These are phyloP conservation scores for Campoplex nolae DNA, from an alignment of 2,888 invertebrate genomes.

Conservation along the genomic window DNA sequence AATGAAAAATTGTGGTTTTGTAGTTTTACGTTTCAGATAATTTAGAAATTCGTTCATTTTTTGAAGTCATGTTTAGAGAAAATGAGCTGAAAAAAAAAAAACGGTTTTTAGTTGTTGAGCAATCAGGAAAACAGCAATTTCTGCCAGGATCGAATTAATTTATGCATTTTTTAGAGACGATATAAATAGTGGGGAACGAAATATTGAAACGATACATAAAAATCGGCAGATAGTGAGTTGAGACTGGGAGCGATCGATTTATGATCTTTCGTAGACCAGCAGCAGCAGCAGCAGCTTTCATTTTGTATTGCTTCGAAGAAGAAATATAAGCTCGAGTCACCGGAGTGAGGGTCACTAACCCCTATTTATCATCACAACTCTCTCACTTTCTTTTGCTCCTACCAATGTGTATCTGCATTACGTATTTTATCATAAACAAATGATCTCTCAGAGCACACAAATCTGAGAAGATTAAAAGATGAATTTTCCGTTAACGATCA, in stretches of 20 bases:
- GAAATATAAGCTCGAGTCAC: conserved; percentile 28
- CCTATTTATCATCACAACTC: conserved; percentile 77
- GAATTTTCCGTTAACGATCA: conserved; percentile 3
- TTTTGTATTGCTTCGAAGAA: conserved; percentile 33
- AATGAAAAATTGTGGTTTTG: background rate
- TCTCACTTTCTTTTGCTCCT: conserved; percentile 41
- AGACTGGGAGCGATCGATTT: conserved; percentile 27
- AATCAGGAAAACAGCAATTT: background rate
- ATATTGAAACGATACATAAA: conserved; percentile 38
- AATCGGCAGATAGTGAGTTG: conserved; percentile 47
- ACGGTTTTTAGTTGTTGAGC: background rate
- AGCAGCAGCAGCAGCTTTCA: background rate
- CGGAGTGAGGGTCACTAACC: conserved; percentile 78
- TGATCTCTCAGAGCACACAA: conserved; percentile 37
- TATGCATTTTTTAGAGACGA: background rate
- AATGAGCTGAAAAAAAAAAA: background rate
- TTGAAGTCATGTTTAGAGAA: background rate
- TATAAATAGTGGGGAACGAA: conserved; percentile 16
- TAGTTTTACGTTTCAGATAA: background rate
- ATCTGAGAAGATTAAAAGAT: background rate
- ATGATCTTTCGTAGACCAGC: conserved; percentile 29
- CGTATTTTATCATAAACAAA: conserved; percentile 73
- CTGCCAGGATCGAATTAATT: background rate
- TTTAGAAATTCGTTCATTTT: too few relatives aligned
- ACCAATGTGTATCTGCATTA: conserved; percentile 17